phyloP scores from a whole-genome alignment of 2,113 vertebrate genomes.

The Osmerus mordax region DNA sequence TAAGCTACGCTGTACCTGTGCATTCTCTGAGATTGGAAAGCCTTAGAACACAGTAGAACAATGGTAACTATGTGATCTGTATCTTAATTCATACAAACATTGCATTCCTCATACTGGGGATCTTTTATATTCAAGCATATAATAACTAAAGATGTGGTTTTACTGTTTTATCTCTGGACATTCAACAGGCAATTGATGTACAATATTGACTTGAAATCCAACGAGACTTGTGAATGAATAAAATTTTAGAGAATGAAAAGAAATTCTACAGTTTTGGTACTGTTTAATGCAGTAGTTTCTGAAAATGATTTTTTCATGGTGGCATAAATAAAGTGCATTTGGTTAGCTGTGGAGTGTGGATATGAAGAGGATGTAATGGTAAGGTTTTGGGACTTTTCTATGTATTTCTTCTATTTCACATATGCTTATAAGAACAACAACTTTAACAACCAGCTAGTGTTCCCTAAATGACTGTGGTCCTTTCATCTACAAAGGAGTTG shows the following conservation, averaged over 20 bases:
- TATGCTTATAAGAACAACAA: background rate
- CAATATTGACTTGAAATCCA: background rate
- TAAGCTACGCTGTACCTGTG: too few relatives aligned
- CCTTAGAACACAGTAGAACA: too few relatives aligned
- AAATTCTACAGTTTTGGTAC: background rate
- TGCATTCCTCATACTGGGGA: background rate
- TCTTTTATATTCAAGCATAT: background rate
- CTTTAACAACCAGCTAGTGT: background rate
- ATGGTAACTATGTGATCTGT: background rate
- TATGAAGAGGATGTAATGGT: too few relatives aligned
- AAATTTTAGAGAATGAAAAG: background rate
- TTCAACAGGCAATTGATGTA: background rate
- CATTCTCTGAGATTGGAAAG: too few relatives aligned
- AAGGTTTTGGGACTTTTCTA: too few relatives aligned
- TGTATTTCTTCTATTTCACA: too few relatives aligned
- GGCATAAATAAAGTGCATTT: too few relatives aligned
- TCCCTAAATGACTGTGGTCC: constrained; percentile 6
- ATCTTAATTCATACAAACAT: background rate
- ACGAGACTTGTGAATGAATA: background rate
- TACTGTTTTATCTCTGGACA: background rate
- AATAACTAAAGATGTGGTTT: background rate
- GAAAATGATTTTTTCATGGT: too few relatives aligned
- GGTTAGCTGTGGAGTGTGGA: too few relatives aligned
- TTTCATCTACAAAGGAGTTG: constrained; percentile 40
- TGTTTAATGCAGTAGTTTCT: too few relatives aligned